Evolutionary conservation across 2,888 invertebrate species (phyloP).

Genomic region (Eupithecia insigniata): DNA sequence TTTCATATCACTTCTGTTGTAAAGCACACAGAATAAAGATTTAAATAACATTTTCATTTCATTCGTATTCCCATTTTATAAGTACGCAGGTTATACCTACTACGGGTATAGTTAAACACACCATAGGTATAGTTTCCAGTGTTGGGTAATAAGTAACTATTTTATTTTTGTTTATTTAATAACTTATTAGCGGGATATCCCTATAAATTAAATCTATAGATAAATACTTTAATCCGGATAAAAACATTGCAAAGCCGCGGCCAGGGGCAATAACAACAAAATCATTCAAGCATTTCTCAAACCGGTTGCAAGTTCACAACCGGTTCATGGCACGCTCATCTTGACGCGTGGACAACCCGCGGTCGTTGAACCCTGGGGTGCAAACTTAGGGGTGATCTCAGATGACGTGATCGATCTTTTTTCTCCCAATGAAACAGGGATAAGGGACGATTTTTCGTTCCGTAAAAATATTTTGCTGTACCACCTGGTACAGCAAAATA

Average conservation of each 20-base stretch:
- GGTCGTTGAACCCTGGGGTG: conserved; percentile 44
- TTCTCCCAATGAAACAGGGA: conserved; percentile 30
- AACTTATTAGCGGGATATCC: not conserved
- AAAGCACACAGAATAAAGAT: too few species aligned
- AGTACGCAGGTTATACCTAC: too few species aligned
- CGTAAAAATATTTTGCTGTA: too few species aligned
- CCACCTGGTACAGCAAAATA: conserved; percentile 16
- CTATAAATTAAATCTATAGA: not conserved
- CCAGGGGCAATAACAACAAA: not conserved
- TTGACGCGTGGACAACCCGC: conserved; percentile 36
- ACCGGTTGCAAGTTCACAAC: conserved; percentile 14
- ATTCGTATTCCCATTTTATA: too few species aligned
- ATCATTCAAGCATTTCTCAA: conserved; percentile 2
- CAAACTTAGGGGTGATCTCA: conserved; percentile 43
- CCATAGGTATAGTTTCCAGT: too few species aligned
- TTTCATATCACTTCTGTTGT: too few species aligned
- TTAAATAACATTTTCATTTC: too few species aligned
- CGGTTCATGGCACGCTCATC: conserved; percentile 28
- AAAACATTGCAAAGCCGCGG: not conserved
- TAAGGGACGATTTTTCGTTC: conserved; percentile 23
- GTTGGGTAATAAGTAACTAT: too few species aligned
- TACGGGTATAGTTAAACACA: too few species aligned
- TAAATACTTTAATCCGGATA: not conserved
- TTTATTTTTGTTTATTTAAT: too few species aligned
- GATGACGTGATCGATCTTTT: conserved; percentile 43